Conservation (phyloP, 2,113 vertebrate genomes). For the Micromys minutus region DNA sequence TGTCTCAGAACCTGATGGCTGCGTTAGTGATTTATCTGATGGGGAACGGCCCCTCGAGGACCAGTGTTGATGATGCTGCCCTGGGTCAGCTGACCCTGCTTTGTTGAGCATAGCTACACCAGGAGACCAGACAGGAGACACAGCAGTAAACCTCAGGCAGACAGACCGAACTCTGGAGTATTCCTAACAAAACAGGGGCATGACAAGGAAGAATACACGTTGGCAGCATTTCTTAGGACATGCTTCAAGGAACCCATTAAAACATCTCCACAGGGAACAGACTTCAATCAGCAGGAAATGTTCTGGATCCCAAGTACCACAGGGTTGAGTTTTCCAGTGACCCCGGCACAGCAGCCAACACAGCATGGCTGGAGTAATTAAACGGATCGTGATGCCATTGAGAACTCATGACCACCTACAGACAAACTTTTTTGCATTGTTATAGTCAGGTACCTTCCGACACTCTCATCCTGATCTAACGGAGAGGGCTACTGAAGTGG, state of each 20-base stretch:
- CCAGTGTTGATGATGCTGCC: neutral
- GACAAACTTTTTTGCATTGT: conserved; percentile 80
- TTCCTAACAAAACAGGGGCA: conserved; percentile 62
- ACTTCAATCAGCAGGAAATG: conserved; percentile 83
- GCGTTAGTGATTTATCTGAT: conserved; percentile 68
- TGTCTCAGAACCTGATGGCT: conserved; percentile 11
- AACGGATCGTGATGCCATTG: conserved; percentile 82
- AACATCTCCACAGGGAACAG: conserved; percentile 76
- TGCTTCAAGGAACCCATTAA: conserved; percentile 81
- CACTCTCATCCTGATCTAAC: conserved; percentile 80
- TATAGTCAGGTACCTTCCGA: conserved; percentile 81
- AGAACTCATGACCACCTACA: conserved; percentile 77
- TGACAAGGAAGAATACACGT: conserved; percentile 69
- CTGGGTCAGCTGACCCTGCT: conserved; percentile 51
- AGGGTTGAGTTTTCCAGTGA: conserved; percentile 75
- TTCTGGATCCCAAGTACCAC: conserved; percentile 78
- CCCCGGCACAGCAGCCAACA: conserved; percentile 73
- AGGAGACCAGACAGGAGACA: conserved; percentile 61
- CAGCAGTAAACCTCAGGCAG: neutral
- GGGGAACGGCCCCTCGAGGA: conserved; percentile 28
- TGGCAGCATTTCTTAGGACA: conserved; percentile 76
- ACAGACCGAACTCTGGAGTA: conserved; percentile 61
- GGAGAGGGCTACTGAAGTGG: conserved; percentile 77
- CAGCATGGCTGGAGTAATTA: conserved; percentile 83
- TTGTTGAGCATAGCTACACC: conserved; percentile 47